Percentiles rank a stretch among this genome's conserved stretches.
phyloP scores from a whole-genome alignment of 2,797 vertebrate species.

The Helarctos malayanus region DNA sequence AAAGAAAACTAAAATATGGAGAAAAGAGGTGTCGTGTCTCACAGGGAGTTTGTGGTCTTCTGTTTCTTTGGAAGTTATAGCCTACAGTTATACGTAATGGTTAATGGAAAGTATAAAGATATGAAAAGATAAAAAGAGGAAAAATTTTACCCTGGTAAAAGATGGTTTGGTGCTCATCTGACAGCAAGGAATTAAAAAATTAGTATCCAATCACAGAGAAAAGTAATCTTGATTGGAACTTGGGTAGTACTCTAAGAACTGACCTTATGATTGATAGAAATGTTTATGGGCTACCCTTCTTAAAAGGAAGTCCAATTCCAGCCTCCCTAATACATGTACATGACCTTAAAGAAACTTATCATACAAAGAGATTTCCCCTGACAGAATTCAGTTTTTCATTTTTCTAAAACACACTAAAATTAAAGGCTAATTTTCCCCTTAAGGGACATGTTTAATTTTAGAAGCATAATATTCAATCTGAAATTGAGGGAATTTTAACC shows the following conservation, averaged over 20 bases:
- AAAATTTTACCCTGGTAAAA: neutral
- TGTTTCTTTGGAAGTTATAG: neutral
- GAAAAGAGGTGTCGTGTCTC: neutral
- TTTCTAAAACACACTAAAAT: slow-evolving; percentile 60
- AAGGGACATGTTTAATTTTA: slow-evolving; percentile 30
- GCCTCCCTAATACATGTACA: neutral
- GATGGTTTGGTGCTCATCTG: neutral
- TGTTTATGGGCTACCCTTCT: neutral
- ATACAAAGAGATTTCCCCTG: neutral
- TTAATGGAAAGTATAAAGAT: neutral
- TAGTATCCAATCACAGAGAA: neutral
- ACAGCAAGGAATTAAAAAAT: neutral
- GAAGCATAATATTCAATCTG: slow-evolving; percentile 35
- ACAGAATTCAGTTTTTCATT: slow-evolving; percentile 36
- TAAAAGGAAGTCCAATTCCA: neutral
- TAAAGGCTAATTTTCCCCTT: slow-evolving; percentile 46
- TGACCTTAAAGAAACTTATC: slow-evolving; percentile 23
- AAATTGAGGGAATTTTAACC: slow-evolving; percentile 64
- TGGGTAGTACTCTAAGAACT: neutral
- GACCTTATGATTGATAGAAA: neutral
- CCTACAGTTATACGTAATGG: neutral
- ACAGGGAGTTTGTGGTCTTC: neutral
- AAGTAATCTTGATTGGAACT: neutral
- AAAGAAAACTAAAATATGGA: neutral
- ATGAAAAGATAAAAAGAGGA: neutral